These are phyloP conservation scores for Taphrorychus bicolor DNA, from an alignment of 2,888 invertebrate species.

Conservation along the genomic window DNA sequence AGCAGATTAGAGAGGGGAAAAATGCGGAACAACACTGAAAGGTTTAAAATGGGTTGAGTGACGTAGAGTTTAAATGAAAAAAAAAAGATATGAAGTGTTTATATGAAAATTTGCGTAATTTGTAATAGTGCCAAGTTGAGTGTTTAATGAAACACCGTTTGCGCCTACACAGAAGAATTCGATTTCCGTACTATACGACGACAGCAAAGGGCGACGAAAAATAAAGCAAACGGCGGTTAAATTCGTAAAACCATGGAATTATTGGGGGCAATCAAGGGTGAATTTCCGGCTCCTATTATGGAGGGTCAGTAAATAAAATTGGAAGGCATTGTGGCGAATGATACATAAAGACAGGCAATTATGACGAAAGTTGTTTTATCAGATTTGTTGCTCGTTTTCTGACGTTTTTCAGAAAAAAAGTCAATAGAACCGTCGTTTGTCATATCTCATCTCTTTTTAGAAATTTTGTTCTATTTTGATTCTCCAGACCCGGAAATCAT, in stretches of 20 bases:
- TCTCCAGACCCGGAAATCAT: no score
- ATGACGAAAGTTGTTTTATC: not conserved
- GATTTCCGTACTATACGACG: not conserved
- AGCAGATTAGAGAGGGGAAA: not conserved
- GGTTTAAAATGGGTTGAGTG: not conserved
- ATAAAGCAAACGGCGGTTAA: not conserved
- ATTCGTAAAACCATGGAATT: not conserved
- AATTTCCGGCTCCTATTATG: not conserved
- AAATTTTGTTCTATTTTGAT: not conserved
- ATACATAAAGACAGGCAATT: conserved; percentile 1
- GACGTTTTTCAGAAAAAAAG: no score
- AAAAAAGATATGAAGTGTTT: not conserved
- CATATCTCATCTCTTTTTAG: no score
- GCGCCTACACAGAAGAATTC: no score
- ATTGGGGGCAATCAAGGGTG: not conserved
- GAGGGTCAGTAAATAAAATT: not conserved
- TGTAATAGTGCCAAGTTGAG: no score
- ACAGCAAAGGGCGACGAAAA: not conserved
- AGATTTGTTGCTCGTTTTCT: no score
- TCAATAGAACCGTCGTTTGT: no score
- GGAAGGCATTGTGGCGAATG: not conserved
- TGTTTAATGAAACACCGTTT: no score
- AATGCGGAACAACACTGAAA: not conserved
- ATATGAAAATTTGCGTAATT: not conserved
- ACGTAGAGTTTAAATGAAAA: not conserved